These are phyloP conservation scores for Anoplius nigerrimus DNA, from an alignment of 2,888 invertebrate species.

Conservation along the genomic window DNA sequence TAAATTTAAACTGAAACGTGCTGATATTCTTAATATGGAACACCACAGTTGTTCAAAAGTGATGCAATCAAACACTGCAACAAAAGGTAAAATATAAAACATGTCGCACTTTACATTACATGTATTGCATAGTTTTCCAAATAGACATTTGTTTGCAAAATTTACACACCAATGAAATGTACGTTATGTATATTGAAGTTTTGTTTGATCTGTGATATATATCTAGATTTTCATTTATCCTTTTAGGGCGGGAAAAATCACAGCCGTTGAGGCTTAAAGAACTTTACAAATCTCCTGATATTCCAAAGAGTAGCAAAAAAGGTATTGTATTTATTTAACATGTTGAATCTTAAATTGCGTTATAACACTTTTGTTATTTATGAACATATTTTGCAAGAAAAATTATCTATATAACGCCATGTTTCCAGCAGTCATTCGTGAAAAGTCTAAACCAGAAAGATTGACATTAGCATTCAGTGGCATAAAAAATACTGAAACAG, in stretches of 20 bases:
- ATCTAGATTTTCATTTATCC: background rate
- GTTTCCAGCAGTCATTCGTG: slow-evolving; percentile 18
- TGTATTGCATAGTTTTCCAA: no score
- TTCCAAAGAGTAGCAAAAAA: slow-evolving; percentile 4
- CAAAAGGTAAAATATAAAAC: background rate
- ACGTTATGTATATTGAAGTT: no score
- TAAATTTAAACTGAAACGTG: background rate
- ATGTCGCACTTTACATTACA: no score
- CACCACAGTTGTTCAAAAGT: background rate
- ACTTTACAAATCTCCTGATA: slow-evolving; percentile 1
- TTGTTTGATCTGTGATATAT: no score
- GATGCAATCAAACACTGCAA: background rate
- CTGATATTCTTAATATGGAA: background rate
- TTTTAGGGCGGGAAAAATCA: slow-evolving; percentile 14
- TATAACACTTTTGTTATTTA: background rate
- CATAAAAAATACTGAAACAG: background rate
- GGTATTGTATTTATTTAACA: slow-evolving; percentile 19
- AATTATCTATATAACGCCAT: background rate
- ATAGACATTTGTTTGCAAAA: no score
- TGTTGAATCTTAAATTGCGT: background rate
- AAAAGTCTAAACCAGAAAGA: slow-evolving; percentile 33
- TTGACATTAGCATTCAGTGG: slow-evolving; percentile 4
- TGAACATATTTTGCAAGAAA: background rate
- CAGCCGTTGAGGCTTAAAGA: slow-evolving; percentile 33
- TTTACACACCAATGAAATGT: no score